phyloP scores from a whole-genome alignment of 2,113 vertebrate species.

The Tragelaphus imberbis region DNA sequence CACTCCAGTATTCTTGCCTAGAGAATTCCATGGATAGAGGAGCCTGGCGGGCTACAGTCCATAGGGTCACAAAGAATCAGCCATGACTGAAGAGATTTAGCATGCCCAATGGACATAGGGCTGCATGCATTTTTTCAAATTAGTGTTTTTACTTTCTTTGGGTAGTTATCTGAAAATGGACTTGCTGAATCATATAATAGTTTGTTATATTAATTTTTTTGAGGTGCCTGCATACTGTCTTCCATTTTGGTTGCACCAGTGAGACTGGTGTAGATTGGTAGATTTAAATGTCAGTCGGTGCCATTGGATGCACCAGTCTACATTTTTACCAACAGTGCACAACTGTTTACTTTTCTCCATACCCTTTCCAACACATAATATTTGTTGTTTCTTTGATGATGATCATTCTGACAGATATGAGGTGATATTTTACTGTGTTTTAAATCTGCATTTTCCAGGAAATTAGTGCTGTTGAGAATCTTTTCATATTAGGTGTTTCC shows the following conservation, averaged over 20 bases:
- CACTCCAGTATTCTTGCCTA: not conserved
- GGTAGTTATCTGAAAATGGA: not conserved
- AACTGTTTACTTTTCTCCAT: not conserved
- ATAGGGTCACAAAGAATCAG: not conserved
- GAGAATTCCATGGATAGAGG: not conserved
- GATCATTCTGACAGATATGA: not conserved
- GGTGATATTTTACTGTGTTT: not conserved
- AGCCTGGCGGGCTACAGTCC: not conserved
- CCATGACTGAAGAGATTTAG: not conserved
- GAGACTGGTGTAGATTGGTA: not conserved
- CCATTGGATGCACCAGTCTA: not conserved
- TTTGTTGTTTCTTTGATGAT: not conserved
- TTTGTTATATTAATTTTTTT: not conserved
- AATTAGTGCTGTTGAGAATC: not conserved
- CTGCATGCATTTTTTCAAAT: not conserved
- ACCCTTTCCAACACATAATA: not conserved
- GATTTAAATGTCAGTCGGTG: not conserved
- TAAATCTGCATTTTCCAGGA: not conserved
- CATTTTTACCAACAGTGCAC: not conserved
- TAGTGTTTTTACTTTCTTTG: not conserved
- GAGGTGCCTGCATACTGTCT: not conserved
- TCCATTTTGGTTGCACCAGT: not conserved
- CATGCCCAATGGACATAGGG: not conserved
- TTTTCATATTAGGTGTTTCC: not conserved
- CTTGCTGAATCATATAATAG: not conserved